phyloP scores from a whole-genome alignment of 2,797 vertebrate species.

The Xenentodon cancila region DNA sequence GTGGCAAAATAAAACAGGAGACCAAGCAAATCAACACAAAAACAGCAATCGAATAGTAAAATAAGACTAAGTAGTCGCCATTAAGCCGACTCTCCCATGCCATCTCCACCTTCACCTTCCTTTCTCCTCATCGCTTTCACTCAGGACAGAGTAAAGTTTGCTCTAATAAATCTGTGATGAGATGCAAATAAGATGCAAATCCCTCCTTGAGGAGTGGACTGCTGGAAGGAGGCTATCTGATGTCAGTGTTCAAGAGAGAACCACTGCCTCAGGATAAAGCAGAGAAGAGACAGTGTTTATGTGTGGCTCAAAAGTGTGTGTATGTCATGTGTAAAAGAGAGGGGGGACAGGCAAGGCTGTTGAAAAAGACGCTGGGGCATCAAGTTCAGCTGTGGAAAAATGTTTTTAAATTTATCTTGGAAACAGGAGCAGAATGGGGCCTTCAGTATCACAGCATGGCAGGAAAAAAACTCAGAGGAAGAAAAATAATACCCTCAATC shows the following conservation, averaged over 20 bases:
- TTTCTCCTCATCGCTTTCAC: constrained; percentile 57
- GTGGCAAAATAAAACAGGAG: too few relatives aligned
- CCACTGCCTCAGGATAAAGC: constrained; percentile 55
- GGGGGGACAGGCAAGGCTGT: constrained; percentile 31
- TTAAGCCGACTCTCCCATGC: constrained; percentile 28
- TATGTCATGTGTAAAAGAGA: constrained; percentile 29
- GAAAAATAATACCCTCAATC: constrained; percentile 77
- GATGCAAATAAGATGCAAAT: constrained; percentile 84
- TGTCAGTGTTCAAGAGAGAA: constrained; percentile 81
- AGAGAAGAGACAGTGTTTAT: constrained; percentile 30
- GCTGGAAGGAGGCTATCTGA: constrained; percentile 78
- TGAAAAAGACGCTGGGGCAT: constrained; percentile 54
- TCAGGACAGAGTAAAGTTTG: constrained; percentile 70
- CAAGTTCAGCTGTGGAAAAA: constrained; percentile 74
- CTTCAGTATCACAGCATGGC: constrained; percentile 68
- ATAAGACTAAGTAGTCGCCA: constrained; percentile 17
- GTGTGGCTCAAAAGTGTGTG: constrained; percentile 23
- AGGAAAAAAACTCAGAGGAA: constrained; percentile 54
- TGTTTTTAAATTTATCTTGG: constrained; percentile 77
- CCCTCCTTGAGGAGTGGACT: constrained; percentile 75
- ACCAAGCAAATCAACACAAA: too few relatives aligned
- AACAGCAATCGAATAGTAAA: too few relatives aligned
- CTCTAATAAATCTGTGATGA: constrained; percentile 79
- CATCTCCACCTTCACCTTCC: constrained; percentile 56
- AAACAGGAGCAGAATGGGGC: constrained; percentile 70